Percentiles rank a stretch among this genome's conserved stretches.
Evolutionary conservation across 2,113 vertebrate genomes (phyloP).

Genomic region (Cettia cetti): DNA sequence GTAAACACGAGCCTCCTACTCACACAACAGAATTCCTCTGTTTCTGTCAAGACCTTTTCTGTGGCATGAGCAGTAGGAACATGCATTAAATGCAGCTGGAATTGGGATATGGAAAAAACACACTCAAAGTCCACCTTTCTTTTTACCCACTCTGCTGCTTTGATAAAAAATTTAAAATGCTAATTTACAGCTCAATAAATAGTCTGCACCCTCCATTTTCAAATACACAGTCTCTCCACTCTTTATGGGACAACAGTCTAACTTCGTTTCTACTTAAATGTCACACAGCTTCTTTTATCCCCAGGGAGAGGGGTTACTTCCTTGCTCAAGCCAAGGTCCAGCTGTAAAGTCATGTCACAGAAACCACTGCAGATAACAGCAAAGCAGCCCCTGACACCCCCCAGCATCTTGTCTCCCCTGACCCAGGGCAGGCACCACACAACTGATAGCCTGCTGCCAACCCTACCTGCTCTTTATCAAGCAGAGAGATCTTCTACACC

Average conservation of each 20-base stretch:
- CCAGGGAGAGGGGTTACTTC: neutral
- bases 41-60: neutral
- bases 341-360: neutral
- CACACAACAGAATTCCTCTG: neutral
- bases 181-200: neutral
- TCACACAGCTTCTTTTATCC: neutral
- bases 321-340: neutral
- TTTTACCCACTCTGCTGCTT: neutral
- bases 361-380: neutral
- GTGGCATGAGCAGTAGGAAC: neutral
- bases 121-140: neutral
- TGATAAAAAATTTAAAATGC: neutral
- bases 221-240: neutral
- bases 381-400: neutral
- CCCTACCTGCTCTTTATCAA: neutral
- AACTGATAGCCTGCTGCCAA: neutral
- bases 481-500: neutral
- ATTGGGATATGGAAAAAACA: neutral
- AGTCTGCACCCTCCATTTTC: neutral
- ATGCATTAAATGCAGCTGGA: neutral
- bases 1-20: neutral
- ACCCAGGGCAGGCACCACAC: accelerated
- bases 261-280: neutral
- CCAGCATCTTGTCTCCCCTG: neutral
- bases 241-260: neutral